phyloP scores from a whole-genome alignment of 1,140 invertebrate species.

The Anastrepha ludens region DNA sequence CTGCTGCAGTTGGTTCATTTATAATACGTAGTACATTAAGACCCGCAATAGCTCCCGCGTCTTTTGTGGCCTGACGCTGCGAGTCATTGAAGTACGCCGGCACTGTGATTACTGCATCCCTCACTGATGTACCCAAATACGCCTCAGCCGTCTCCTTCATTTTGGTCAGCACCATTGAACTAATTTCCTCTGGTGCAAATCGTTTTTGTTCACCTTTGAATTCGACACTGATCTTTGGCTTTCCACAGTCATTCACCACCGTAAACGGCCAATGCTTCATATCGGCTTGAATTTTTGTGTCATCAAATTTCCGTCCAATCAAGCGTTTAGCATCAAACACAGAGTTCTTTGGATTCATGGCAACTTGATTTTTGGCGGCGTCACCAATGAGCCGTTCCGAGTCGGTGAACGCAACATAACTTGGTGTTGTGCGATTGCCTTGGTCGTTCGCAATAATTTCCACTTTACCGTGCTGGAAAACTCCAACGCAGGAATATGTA shows the following conservation, averaged over 20 bases:
- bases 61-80: slow-evolving; percentile 79
- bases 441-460: slow-evolving; percentile 53
- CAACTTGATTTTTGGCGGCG: slow-evolving; percentile 82
- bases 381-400: slow-evolving; percentile 91
- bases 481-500: slow-evolving; percentile 85
- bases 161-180: slow-evolving; percentile 85
- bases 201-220: slow-evolving; percentile 84
- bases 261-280: slow-evolving; percentile 85
- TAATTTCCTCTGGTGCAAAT: slow-evolving; percentile 83
- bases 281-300: slow-evolving; percentile 82
- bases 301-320: slow-evolving; percentile 81
- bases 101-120: slow-evolving; percentile 79
- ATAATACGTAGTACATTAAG: slow-evolving; percentile 74
- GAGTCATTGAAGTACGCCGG: slow-evolving; percentile 75
- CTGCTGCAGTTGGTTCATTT: slow-evolving; percentile 82
- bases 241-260: slow-evolving; percentile 79
- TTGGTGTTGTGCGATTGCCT: slow-evolving; percentile 38
- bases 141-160: slow-evolving; percentile 89
- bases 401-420: slow-evolving; percentile 81
- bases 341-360: slow-evolving; percentile 89
- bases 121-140: slow-evolving; percentile 81
- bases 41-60: slow-evolving; percentile 81
- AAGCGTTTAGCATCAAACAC: slow-evolving; percentile 84
- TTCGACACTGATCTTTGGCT: slow-evolving; percentile 82
- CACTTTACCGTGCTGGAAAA: slow-evolving; percentile 65